Conservation (phyloP, 2,888 invertebrate genomes). For the Ophioninae sp. region DNA sequence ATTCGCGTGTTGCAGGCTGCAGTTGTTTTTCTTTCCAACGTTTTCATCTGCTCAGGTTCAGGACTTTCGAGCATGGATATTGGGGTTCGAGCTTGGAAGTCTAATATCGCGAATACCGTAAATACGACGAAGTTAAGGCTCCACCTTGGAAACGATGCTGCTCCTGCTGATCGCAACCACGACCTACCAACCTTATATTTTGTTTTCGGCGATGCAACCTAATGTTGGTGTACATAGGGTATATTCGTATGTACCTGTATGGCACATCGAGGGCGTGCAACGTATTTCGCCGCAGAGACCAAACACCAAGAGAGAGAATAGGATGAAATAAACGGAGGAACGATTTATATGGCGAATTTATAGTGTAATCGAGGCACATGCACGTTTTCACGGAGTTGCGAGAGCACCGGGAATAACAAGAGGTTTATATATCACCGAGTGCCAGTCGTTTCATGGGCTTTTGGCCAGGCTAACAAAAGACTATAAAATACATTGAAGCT, state of each 20-base stretch:
- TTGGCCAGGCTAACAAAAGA: too few species aligned
- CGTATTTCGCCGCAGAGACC: constrained; percentile 14
- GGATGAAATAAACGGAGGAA: constrained; percentile 26
- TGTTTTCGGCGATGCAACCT: constrained; percentile 15
- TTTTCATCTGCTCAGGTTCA: constrained; percentile 33
- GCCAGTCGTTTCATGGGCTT: too few species aligned
- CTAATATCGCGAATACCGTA: constrained; percentile 54
- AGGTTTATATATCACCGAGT: not conserved
- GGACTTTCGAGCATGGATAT: too few species aligned
- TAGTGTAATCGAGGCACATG: constrained; percentile 15
- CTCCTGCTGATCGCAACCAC: constrained; percentile 20
- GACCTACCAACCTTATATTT: too few species aligned
- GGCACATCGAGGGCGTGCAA: too few species aligned
- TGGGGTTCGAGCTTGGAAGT: constrained; percentile 40
- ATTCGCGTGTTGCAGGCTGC: not conserved
- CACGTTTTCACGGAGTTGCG: constrained; percentile 3
- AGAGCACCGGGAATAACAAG: constrained; percentile 1
- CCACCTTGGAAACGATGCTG: constrained; percentile 36
- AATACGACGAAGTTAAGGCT: constrained; percentile 40
- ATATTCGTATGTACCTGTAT: not conserved
- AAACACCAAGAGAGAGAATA: constrained; percentile 1
- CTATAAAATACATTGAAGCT: too few species aligned
- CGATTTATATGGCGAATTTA: constrained; percentile 25
- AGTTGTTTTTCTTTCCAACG: constrained; percentile 25
- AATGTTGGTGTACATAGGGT: not conserved